Base-by-base conservation (phyloP, 2,888 invertebrate species). In the Melitaea athalia region DNA sequence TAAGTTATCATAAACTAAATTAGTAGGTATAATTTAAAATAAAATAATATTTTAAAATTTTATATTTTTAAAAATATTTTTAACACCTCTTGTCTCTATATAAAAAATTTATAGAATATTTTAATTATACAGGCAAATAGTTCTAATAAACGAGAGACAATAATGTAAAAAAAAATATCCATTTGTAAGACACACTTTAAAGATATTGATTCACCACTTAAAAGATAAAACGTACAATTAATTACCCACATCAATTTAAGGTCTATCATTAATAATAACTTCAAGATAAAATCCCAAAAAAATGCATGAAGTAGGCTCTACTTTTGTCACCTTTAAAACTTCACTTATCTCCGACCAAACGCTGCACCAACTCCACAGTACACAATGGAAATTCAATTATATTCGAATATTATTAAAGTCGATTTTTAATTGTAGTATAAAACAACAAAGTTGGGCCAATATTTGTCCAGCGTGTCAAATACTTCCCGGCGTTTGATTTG, bases 381-480 rank as follows among this genome's bases (percentile, higher is more conserved):
- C 33, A 69, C 4, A 8, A 45, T 52, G 10, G 8, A 76, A 67
- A 69, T 65, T 57, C 14, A 17, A 71, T 61, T 75, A 68, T 59
- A 0, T 0, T 0, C 0, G 45, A n/a, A n/a, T n/a, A n/a, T 0
- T 8, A 7, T 50, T 76, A 73, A 63, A 61, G 73, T 64, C 24
- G 17, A 63, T 66, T 72, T 71, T 77, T 10, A 33, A 47, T 53
- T 55, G 17, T 59, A 12, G 7, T 12, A 67, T 53, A 59, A 61
- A 11, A 45, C 45, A 64, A 43, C 62, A 63, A 73, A 67, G 65
- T 75, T 72, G 67, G 73, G 64, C 76, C 71, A 77, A 78, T 78
- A 75, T 79, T 78, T 79, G 79, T 78, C 77, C 77, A 78, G 79
- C 77, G 79, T 79, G 80, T 82, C 82, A 84, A 83, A 82, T 82